Conservation (phyloP, 2,888 invertebrate species). For the Isotomurus palustris region DNA sequence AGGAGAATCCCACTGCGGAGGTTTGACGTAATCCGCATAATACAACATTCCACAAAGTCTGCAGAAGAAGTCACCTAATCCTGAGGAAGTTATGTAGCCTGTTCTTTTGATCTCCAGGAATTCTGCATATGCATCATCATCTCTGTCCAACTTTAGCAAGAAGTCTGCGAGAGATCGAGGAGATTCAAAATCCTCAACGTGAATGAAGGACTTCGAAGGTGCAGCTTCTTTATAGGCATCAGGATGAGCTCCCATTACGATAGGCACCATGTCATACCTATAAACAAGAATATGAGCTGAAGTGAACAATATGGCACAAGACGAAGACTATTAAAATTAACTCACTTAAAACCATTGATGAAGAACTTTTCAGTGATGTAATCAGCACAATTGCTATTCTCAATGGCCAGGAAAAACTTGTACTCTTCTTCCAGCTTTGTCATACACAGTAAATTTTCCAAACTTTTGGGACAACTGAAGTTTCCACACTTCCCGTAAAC, state of each 20-base stretch:
- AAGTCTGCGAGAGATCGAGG: conserved; percentile 32
- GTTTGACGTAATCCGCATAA: not conserved
- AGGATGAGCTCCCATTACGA: conserved; percentile 42
- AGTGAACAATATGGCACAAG: not conserved
- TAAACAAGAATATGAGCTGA: not conserved
- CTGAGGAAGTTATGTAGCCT: not conserved
- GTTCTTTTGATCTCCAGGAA: conserved; percentile 11
- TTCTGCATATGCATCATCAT: conserved; percentile 20
- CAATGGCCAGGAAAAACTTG: conserved; percentile 93
- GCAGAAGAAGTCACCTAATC: conserved; percentile 1
- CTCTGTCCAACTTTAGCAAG: conserved; percentile 21
- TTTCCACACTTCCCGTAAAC: conserved; percentile 87
- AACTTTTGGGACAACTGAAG: conserved; percentile 69
- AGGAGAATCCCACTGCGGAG: not conserved
- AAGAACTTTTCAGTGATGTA: conserved; percentile 96
- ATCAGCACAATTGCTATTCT: conserved; percentile 91
- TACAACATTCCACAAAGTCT: not conserved
- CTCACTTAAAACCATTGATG: conserved; percentile 72
- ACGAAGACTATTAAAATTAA: conserved; percentile 51
- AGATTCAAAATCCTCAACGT: conserved; percentile 36
- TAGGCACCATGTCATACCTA: conserved; percentile 27
- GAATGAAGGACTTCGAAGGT: conserved; percentile 41
- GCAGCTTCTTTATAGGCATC: conserved; percentile 34
- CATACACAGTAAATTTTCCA: too few relatives aligned
- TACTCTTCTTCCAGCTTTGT: conserved; percentile 84